phyloP scores from a whole-genome alignment of 1,140 invertebrate genomes.

The Drosophila neocordata region DNA sequence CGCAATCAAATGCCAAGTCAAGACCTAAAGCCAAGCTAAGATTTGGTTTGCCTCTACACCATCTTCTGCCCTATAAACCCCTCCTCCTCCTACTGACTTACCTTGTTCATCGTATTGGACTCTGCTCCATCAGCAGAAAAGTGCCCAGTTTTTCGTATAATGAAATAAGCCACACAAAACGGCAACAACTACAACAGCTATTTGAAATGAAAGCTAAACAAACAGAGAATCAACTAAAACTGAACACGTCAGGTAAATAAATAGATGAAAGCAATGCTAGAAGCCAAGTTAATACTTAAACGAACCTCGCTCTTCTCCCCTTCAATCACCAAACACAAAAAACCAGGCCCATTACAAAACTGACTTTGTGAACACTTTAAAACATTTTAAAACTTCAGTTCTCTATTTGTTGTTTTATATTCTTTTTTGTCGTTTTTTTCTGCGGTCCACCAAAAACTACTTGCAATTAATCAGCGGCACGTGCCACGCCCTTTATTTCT shows the following conservation, averaged over 20 bases:
- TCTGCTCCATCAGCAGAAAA: slow-evolving; percentile 9
- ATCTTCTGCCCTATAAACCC: no score
- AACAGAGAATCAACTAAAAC: slow-evolving; percentile 71
- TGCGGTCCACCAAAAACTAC: slow-evolving; percentile 36
- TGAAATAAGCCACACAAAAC: slow-evolving; percentile 47
- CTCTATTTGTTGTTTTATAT: background rate
- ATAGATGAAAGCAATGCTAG: slow-evolving; percentile 26
- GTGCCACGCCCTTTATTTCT: slow-evolving; percentile 53
- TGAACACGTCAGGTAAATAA: slow-evolving; percentile 73
- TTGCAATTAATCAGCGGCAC: slow-evolving; percentile 75
- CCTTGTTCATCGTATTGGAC: background rate
- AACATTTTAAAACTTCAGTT: slow-evolving; percentile 7
- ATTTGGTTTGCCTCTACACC: slow-evolving; percentile 18
- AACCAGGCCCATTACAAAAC: slow-evolving; percentile 8
- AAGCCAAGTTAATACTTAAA: background rate
- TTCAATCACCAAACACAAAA: background rate
- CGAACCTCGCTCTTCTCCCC: no score
- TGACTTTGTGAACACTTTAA: slow-evolving; percentile 10
- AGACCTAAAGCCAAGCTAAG: slow-evolving; percentile 42
- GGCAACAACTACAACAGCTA: slow-evolving; percentile 36
- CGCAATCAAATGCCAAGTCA: slow-evolving; percentile 55
- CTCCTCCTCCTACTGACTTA: background rate
- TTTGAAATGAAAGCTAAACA: slow-evolving; percentile 54
- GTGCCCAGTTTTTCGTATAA: slow-evolving; percentile 28
- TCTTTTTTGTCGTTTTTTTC: slow-evolving; percentile 25